phyloP scores from a whole-genome alignment of 2,113 vertebrate species.

The Nesogale talazaci region DNA sequence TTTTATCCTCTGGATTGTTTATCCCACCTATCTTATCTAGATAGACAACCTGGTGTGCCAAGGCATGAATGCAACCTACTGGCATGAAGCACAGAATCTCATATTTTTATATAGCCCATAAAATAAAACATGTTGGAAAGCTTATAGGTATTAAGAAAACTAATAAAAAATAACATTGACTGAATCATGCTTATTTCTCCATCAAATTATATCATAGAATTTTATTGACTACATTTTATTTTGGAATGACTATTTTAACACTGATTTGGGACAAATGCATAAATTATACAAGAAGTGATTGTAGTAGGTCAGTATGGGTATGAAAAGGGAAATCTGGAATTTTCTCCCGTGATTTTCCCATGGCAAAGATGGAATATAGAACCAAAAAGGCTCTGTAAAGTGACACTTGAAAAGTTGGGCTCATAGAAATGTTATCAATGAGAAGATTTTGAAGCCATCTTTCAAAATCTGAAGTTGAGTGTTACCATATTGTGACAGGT shows the following conservation, averaged over 20 bases:
- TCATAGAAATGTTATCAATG: constrained; percentile 39
- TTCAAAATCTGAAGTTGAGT: constrained; percentile 35
- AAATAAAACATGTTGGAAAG: constrained; percentile 4
- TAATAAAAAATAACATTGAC: background rate
- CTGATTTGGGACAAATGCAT: background rate
- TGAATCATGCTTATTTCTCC: background rate
- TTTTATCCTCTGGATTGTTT: no score
- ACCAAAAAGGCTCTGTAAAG: background rate
- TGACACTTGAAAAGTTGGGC: constrained; percentile 45
- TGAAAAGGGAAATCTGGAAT: background rate
- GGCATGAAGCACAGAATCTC: no score
- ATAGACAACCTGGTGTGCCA: no score
- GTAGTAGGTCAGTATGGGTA: background rate
- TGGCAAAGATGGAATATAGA: background rate
- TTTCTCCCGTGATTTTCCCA: background rate
- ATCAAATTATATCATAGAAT: constrained; percentile 16
- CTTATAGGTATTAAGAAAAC: background rate
- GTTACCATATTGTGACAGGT: constrained; percentile 60
- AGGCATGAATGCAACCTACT: no score
- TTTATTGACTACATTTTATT: background rate
- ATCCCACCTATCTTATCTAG: no score
- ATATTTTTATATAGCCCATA: background rate
- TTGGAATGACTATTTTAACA: background rate
- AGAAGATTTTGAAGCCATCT: constrained; percentile 44
- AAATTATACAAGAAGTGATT: background rate